Evolutionary conservation across 37 sponge, comb jelly and placozoan genomes (phyloP), one percentile per base, ranked within the genome.

Genomic region (Cliona cf. orientalis): DNA sequence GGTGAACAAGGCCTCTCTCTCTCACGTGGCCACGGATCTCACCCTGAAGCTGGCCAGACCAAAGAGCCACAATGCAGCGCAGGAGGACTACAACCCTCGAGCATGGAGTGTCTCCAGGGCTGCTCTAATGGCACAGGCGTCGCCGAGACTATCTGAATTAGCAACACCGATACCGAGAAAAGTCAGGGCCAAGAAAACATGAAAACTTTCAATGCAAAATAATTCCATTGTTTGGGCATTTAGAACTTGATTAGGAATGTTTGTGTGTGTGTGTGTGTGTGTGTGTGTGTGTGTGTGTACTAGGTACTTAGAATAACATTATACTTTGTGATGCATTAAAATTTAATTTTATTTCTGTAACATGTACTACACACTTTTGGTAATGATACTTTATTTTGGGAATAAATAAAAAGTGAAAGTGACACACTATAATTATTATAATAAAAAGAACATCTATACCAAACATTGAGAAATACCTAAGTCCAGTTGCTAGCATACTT

Each of bases 81-180:
- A 43, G 25, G 84, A 81, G 35, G 95, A 94, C 61, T 90, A 90
- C 58, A 61, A 94, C 43, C 95, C 95, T 0, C 79, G 71, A 14
- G 79, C 95, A 11, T 94, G 82, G 82, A 61, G 29, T 28, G 91
- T 94, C 0, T 94, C 95, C 22, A 58, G 40, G 29, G 91, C 79
- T 17, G 95, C 95, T 55, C 88, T 83, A 0, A 63, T 60, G 12
- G 85, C 92, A 25, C 88, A 90, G 62, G 60, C 91, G 31, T 87
- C 91, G 5, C 89, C 87, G 25, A 59, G 88, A 23, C 38, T 94
- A 22, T 46, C 34, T 7, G 77, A 90, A 36, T 74, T 94, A n/a
- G 87, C 95, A 19, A 79, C 72, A 29, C 95, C 95, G 22, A 46
- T 94, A 19, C 80, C 91, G 26, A 74, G 95, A 55, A 94, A 94